A percentile compares a stretch with the other conserved stretches of the same genome.
phyloP scores from a whole-genome alignment of 2,797 vertebrate species.

The Arctocebus calabarensis region DNA sequence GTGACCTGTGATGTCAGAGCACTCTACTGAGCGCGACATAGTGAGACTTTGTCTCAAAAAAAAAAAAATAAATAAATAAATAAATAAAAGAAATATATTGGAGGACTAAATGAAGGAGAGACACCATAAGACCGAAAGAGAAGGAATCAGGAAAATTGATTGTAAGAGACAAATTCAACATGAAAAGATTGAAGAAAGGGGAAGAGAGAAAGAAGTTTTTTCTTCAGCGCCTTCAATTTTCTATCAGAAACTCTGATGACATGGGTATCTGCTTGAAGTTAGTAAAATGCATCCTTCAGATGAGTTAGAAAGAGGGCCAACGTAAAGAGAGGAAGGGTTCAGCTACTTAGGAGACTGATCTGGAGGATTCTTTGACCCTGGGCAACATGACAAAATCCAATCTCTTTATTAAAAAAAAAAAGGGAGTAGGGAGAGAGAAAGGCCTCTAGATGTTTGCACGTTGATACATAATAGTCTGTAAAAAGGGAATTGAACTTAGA shows the following conservation, averaged over 20 bases:
- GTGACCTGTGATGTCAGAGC: no score
- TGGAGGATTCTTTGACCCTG: neutral
- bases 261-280: neutral
- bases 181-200: neutral
- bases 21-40: no score
- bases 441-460: constrained; percentile 22
- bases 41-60: no score
- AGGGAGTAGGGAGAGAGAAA: neutral
- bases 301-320: constrained; percentile 13
- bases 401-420: neutral
- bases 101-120: constrained; percentile 43
- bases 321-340: neutral
- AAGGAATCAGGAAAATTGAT: constrained; percentile 50
- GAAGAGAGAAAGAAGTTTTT: neutral
- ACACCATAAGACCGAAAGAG: neutral
- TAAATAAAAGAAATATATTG: constrained; percentile 50
- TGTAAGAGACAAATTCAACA: constrained; percentile 53
- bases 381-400: neutral
- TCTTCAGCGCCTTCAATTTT: constrained; percentile 6
- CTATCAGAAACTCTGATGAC: neutral
- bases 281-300: neutral
- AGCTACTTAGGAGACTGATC: neutral
- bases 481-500: constrained; percentile 49
- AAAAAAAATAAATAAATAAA: neutral
- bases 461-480: neutral